Percentiles rank a stretch among this genome's conserved stretches.
Evolutionary conservation across 2,888 invertebrate species (phyloP).

Genomic region (Clistopyga incitator): DNA sequence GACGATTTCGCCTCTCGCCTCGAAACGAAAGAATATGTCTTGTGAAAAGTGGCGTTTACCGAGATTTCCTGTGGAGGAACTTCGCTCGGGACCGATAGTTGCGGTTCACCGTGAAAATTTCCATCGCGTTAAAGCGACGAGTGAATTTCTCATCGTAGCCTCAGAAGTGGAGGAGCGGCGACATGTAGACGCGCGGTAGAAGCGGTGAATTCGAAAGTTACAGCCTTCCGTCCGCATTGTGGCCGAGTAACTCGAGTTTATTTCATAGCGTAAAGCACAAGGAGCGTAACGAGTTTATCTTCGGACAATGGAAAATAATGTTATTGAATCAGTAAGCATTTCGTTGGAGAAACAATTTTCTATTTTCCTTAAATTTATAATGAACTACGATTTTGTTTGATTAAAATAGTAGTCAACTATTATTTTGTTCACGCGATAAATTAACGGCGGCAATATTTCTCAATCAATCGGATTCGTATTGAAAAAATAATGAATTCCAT

Average conservation of each 20-base stretch:
- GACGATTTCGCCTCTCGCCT: neutral
- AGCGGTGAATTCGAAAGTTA: constrained; percentile 69
- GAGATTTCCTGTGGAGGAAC: neutral
- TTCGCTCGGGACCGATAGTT: neutral
- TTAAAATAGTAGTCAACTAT: no score
- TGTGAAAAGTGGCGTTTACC: constrained; percentile 19
- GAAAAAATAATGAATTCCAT: neutral
- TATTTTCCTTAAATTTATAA: neutral
- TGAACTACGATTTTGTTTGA: neutral
- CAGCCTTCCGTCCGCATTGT: constrained; percentile 58
- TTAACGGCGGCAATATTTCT: no score
- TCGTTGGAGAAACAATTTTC: neutral
- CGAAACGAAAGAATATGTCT: constrained; percentile 20
- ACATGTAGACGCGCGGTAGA: constrained; percentile 43
- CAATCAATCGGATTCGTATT: no score
- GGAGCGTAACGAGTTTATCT: neutral
- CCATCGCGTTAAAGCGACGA: constrained; percentile 73
- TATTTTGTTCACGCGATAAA: neutral
- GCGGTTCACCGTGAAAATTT: constrained; percentile 75
- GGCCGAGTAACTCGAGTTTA: constrained; percentile 32
- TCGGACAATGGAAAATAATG: neutral
- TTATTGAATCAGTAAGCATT: neutral
- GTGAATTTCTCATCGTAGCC: constrained; percentile 75
- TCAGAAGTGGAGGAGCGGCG: constrained; percentile 49
- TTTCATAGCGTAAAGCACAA: constrained; percentile 17